These are phyloP conservation scores for Drosophila leonis DNA, from an alignment of 2,888 invertebrate genomes.

Conservation along the genomic window DNA sequence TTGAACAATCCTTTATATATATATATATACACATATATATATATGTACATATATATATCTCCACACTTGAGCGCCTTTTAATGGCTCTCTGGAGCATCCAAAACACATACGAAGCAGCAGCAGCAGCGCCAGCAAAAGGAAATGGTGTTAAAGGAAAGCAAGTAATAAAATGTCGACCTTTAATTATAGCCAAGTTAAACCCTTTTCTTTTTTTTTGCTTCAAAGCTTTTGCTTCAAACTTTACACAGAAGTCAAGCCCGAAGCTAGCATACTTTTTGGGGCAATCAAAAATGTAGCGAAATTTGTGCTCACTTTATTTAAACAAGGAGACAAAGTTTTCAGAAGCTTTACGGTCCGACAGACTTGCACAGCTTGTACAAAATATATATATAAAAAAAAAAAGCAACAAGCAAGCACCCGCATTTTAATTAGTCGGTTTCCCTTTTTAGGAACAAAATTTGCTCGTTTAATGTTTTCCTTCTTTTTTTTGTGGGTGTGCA, in stretches of 20 bases:
- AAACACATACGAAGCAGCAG: constrained; percentile 55
- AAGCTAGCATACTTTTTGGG: constrained; percentile 44
- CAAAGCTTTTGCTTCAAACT: constrained; percentile 33
- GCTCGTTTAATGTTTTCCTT: constrained; percentile 6
- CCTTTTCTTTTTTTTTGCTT: constrained; percentile 39
- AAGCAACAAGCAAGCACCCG: constrained; percentile 32
- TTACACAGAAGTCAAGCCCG: constrained; percentile 36
- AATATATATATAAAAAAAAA: constrained; percentile 18
- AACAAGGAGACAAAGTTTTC: constrained; percentile 41
- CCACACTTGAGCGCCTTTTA: constrained; percentile 66
- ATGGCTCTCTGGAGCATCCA: constrained; percentile 71
- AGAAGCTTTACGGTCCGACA: constrained; percentile 18
- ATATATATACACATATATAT: neutral
- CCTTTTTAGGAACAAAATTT: constrained; percentile 6
- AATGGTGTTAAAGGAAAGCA: constrained; percentile 26
- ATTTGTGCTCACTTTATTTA: constrained; percentile 33
- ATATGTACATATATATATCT: constrained; percentile 4
- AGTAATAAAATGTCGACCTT: constrained; percentile 61
- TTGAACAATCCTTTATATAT: constrained; percentile 69
- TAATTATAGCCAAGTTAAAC: constrained; percentile 70
- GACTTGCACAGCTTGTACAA: constrained; percentile 11
- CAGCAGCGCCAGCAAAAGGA: constrained; percentile 24
- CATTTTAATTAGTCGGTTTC: constrained; percentile 68
- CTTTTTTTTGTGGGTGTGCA: neutral
- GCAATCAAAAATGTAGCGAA: constrained; percentile 64